These are phyloP conservation scores for Oscheius myriophilus DNA, from an alignment of 2,888 invertebrate genomes.

Conservation along the genomic window DNA sequence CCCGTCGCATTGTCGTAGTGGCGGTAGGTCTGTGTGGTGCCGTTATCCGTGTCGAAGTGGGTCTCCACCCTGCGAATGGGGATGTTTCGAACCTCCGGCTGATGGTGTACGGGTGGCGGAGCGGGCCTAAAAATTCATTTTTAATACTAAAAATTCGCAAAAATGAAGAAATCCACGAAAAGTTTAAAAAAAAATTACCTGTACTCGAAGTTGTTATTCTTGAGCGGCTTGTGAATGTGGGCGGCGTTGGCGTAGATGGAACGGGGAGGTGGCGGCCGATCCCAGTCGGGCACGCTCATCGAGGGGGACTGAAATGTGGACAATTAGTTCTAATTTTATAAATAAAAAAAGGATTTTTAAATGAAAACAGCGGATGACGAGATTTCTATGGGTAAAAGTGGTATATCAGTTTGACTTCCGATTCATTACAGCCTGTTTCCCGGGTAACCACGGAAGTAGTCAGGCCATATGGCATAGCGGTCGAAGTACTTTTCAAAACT, in stretches of 20 bases:
- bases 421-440: too few species aligned
- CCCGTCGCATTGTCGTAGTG: background rate
- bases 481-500: too few species aligned
- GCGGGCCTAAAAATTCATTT: background rate
- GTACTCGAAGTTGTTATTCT: constrained; percentile 23
- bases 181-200: constrained; percentile 10
- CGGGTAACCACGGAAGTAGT: too few species aligned
- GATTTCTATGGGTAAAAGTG: too few species aligned
- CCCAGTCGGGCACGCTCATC: constrained; percentile 31
- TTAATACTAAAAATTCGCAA: background rate
- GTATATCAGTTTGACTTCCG: too few species aligned
- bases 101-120: constrained; percentile 5
- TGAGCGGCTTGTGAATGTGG: constrained; percentile 24
- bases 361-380: too few species aligned
- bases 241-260: constrained; percentile 24
- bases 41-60: constrained; percentile 25
- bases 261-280: constrained; percentile 23
- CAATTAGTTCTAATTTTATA: too few species aligned
- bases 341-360: too few species aligned
- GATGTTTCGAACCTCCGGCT: constrained; percentile 25
- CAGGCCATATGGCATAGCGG: too few species aligned
- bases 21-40: constrained; percentile 17
- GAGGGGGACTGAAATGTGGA: constrained; percentile 16
- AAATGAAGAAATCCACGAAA: background rate
- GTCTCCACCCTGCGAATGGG: constrained; percentile 30